Evolutionary conservation across 2,888 invertebrate genomes (phyloP), one percentile per base, ranked within the genome.

Genomic region (Polylopha cassiicola): DNA sequence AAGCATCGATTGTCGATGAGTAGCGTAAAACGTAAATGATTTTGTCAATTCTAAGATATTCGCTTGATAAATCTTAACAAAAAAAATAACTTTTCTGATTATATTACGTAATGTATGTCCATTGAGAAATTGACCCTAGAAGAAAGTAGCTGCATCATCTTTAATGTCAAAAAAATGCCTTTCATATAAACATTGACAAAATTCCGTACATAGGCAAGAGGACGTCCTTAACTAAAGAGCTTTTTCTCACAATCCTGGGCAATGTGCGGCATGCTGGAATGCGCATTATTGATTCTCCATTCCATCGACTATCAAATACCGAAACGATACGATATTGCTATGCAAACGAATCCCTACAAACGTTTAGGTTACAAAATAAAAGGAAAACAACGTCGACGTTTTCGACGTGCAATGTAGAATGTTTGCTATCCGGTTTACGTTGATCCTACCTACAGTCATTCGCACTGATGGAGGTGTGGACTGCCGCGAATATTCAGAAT

Each of bases 391-490:
- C 26, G 30, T 32, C 15, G 41, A 23, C 21, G 41, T 30, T 30
- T 24, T 36, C 29, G 20, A 14, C 22, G 39, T n/a, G 32, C 39
- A 16, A 26, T 41, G 34, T 36, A 30, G 41, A 36, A 36, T 30
- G 30, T 39, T 39, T 33, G 39, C 32, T 30, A 33, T 36, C 34
- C 34, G 34, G 20, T 41, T 41, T 29, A 29, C 30, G 24, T 18
- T 36, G 41, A 41, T 41, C 41, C 41, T 17, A 23, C 32, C 26
- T n/a, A n/a, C n/a, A n/a, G n/a, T n/a, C n/a, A n/a, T n/a, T n/a
- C n/a, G n/a, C 34, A 8, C 34, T 41, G 41, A 41, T 41, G 41
- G 41, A 41, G 34, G 36, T 24, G n/a, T 30, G 31, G 34, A 36
- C 26, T 30, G 24, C 24, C 30, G 4, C n/a, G 36, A 36, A 41